Conservation (phyloP, 2,113 vertebrate genomes). For the Tachycineta bicolor region DNA sequence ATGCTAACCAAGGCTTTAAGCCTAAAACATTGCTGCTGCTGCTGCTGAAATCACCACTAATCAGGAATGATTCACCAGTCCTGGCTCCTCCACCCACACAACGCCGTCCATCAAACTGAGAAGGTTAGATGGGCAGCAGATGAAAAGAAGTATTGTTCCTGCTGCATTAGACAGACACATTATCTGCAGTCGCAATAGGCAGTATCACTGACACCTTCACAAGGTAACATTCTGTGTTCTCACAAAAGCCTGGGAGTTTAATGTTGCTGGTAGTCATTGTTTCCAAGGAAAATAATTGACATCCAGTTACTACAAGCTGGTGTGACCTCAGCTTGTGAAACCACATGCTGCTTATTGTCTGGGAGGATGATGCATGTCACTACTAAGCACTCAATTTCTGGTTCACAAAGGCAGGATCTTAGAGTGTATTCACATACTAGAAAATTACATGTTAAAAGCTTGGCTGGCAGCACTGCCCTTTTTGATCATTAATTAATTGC, state of each 20-base stretch:
- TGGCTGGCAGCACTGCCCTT: neutral
- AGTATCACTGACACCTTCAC: neutral
- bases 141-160: neutral
- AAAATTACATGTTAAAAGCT: constrained; percentile 8
- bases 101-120: neutral
- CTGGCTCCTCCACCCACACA: neutral
- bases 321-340: constrained; percentile 20
- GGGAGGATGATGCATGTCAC: constrained; percentile 13
- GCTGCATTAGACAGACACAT: neutral
- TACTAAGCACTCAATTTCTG: constrained; percentile 4
- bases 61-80: constrained; percentile 13
- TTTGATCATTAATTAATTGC: constrained; percentile 40
- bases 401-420: constrained; percentile 19
- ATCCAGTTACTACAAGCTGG: neutral
- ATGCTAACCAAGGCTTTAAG: neutral
- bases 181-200: neutral
- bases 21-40: neutral
- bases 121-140: neutral
- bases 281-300: constrained; percentile 40
- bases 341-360: constrained; percentile 4
- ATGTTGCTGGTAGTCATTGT: neutral
- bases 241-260: neutral
- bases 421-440: neutral
- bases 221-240: neutral
- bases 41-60: neutral